Evolutionary conservation across 2,113 vertebrate genomes (phyloP).

Genomic region (Limnothrissa miodon): DNA sequence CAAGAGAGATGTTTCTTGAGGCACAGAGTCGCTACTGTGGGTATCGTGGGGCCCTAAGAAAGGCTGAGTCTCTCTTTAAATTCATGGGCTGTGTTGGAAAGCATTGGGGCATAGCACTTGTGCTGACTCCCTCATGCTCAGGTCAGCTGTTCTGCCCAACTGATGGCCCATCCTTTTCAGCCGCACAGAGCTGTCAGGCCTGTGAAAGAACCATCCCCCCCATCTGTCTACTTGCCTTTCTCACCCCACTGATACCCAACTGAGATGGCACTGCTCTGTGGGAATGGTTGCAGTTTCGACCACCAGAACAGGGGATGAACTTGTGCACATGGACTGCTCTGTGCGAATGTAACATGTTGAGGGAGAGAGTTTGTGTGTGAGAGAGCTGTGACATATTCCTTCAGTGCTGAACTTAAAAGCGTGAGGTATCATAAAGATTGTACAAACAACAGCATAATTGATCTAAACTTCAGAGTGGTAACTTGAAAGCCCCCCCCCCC

Average conservation of each 20-base stretch:
- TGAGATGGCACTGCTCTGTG: not conserved
- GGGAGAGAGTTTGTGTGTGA: not conserved
- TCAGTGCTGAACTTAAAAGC: slow-evolving; percentile 21
- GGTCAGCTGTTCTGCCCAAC: slow-evolving; percentile 51
- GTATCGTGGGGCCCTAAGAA: not conserved
- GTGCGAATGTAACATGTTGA: not conserved
- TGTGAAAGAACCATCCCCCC: slow-evolving; percentile 1
- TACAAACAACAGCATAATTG: slow-evolving; percentile 49
- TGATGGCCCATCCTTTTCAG: slow-evolving; percentile 28
- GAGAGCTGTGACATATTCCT: not conserved
- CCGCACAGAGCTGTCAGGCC: slow-evolving; percentile 21
- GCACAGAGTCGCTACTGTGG: not conserved
- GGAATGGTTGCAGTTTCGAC: not conserved
- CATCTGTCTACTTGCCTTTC: not conserved
- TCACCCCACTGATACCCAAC: not conserved
- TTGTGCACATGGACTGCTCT: not conserved
- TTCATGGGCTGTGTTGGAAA: slow-evolving; percentile 16
- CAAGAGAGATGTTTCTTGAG: too few relatives aligned
- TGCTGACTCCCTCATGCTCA: slow-evolving; percentile 46
- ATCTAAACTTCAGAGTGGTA: slow-evolving; percentile 56
- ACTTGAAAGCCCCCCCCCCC: slow-evolving; percentile 58
- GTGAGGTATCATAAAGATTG: slow-evolving; percentile 50
- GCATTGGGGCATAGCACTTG: slow-evolving; percentile 43
- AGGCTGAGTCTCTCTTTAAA: not conserved
- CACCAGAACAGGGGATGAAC: not conserved